Evolutionary conservation across 64 coral and sea anemone species (phyloP).

Genomic region (Anthopleura sola): DNA sequence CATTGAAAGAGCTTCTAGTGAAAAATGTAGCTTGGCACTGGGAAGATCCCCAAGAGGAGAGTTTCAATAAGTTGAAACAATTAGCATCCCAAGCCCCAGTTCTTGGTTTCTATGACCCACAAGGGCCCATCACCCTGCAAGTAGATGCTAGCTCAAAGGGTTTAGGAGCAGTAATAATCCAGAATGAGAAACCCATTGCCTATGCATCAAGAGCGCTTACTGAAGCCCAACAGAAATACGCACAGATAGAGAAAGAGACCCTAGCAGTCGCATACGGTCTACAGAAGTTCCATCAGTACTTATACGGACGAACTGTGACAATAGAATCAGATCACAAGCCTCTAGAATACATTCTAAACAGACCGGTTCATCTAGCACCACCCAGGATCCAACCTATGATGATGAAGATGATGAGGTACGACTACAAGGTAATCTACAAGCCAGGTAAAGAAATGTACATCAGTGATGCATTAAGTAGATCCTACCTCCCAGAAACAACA

Average conservation of each 20-base stretch:
- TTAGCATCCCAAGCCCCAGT: slow-evolving; percentile 18
- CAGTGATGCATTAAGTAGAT: slow-evolving; percentile 21
- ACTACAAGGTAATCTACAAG: slow-evolving; percentile 1
- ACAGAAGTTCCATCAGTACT: slow-evolving; percentile 44
- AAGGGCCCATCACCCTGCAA: slow-evolving; percentile 9
- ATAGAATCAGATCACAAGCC: slow-evolving; percentile 43
- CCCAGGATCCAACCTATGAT: slow-evolving; percentile 21
- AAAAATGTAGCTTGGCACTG: slow-evolving; percentile 36
- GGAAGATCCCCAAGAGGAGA: slow-evolving; percentile 19
- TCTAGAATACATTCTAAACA: slow-evolving; percentile 39
- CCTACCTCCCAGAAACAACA: slow-evolving; percentile 27
- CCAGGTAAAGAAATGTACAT: slow-evolving; percentile 5
- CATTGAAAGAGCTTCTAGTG: slow-evolving; percentile 37
- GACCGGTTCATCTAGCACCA: slow-evolving; percentile 27
- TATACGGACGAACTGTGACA: slow-evolving; percentile 23
- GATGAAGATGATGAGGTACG: not conserved
- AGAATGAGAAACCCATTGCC: slow-evolving; percentile 28
- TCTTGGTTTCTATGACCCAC: slow-evolving; percentile 35
- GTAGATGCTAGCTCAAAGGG: slow-evolving; percentile 45
- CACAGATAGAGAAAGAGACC: too few species aligned
- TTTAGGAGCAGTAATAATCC: slow-evolving; percentile 27
- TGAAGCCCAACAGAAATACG: slow-evolving; percentile 29
- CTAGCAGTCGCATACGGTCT: slow-evolving; percentile 31
- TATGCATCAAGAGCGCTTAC: slow-evolving; percentile 1
- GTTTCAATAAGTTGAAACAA: slow-evolving; percentile 32